Base-by-base conservation (phyloP, 2,888 invertebrate genomes). In the Standfussiana lucernea region DNA sequence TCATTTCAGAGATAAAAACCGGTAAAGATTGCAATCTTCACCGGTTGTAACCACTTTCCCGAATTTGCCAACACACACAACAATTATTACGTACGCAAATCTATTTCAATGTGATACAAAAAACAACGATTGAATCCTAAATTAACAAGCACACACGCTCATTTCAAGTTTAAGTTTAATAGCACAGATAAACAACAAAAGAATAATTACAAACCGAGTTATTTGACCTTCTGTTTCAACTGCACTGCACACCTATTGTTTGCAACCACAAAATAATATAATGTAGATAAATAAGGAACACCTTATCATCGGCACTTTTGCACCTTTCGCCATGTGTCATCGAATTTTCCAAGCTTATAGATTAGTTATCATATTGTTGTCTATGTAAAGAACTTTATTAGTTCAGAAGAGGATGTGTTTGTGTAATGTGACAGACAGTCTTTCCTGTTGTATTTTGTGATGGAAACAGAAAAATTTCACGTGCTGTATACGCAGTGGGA, bases 401-500 rank as follows among this genome's bases (percentile, higher is more conserved):
- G 79, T 84, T 35, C 59, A 37, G 61, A 70, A 47, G 64, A 40
- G 53, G 56, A 47, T 72, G 72, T 79, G 83, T 74, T 71, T 85
- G 82, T 86, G 81, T 73, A 6, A 62, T 72, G 73, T 75, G 71
- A 61, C 32, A 21, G 10, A 61, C 53, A 21, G 50, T 37, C 35
- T 56, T 40, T 53, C 24, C n/a, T 69, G 37, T 62, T 66, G 24
- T 10, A 59, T 78, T 50, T 78, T 80, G 80, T 77, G 77, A 89
- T 80, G 90, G 85, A 84, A 74, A 62, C 81, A 15, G 86, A 89
- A 40, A 89, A 89, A 65, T 91, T 89, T 78, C 88, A 88, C 67
- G 94, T 94, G 86, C 87, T 89, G 13, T 95, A 88, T 71, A 85
- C 89, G 0, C 92, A 94, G 61, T 87, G 87, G 76, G 91, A 93